These are phyloP conservation scores for Procavia capensis DNA, from an alignment of 2,113 vertebrate species.

Conservation along the genomic window DNA sequence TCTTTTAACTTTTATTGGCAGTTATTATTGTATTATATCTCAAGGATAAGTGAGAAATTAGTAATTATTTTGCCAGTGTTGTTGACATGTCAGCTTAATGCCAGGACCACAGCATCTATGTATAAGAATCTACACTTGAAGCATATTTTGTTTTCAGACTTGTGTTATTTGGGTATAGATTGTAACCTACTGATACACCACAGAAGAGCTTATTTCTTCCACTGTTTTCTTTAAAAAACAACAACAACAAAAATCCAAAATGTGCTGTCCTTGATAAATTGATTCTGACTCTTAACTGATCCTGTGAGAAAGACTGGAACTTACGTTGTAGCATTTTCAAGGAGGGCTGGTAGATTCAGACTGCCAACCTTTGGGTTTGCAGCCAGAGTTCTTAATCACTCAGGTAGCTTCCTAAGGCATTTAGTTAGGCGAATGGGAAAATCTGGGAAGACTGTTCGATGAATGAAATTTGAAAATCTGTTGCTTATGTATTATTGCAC, in stretches of 20 bases:
- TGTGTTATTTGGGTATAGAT: not conserved
- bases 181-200: not conserved
- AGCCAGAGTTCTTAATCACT: too few species aligned
- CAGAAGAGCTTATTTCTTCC: not conserved
- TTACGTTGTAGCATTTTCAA: too few species aligned
- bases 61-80: not conserved
- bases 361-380: too few species aligned
- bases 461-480: not conserved
- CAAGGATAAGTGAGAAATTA: not conserved
- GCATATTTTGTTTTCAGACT: not conserved
- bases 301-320: too few species aligned
- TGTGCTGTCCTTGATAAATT: too few species aligned
- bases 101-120: not conserved
- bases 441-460: slow-evolving; percentile 13
- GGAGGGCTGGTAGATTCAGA: too few species aligned
- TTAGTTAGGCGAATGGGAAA: slow-evolving; percentile 35
- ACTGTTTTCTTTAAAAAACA: not conserved
- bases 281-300: too few species aligned
- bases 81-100: not conserved
- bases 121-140: not conserved
- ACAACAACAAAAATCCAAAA: too few species aligned
- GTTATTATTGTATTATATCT: slow-evolving; percentile 1
- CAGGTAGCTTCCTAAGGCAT: not conserved
- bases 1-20: not conserved
- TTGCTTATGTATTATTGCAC: not conserved